phyloP scores from a whole-genome alignment of 2,797 vertebrate genomes.

The Ceyx erithaca region DNA sequence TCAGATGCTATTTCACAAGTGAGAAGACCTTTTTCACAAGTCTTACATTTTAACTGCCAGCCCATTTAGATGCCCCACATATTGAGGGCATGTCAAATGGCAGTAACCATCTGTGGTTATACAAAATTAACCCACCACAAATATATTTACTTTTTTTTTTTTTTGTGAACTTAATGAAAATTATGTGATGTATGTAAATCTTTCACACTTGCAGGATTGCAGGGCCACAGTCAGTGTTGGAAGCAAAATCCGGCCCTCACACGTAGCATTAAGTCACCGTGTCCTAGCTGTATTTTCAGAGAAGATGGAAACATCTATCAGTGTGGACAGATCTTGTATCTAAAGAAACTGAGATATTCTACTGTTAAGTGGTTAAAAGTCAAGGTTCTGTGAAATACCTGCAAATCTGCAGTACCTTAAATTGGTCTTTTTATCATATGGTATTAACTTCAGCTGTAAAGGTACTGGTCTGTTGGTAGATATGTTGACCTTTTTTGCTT shows the following conservation, averaged over 20 bases:
- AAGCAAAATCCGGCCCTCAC: background rate
- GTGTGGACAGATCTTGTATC: background rate
- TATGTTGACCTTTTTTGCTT: conserved; percentile 39
- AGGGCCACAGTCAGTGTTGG: background rate
- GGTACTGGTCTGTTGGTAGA: background rate
- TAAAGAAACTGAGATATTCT: background rate
- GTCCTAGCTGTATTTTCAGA: background rate
- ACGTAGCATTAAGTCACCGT: background rate
- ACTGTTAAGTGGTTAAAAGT: background rate
- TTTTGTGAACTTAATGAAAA: background rate
- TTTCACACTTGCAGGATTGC: background rate
- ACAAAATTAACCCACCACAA: background rate
- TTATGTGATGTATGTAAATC: conserved; percentile 1
- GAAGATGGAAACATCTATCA: conserved; percentile 13
- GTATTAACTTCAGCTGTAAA: conserved; percentile 37
- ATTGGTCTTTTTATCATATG: conserved; percentile 22
- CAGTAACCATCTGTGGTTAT: background rate
- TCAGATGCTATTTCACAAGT: background rate
- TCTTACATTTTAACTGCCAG: background rate
- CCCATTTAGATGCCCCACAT: background rate
- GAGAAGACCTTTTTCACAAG: background rate
- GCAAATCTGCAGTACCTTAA: conserved; percentile 33
- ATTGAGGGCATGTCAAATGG: background rate
- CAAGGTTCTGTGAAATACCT: conserved; percentile 43
- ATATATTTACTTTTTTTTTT: background rate